Conservation (phyloP, 2,797 vertebrate species). For the Esox lucius region DNA sequence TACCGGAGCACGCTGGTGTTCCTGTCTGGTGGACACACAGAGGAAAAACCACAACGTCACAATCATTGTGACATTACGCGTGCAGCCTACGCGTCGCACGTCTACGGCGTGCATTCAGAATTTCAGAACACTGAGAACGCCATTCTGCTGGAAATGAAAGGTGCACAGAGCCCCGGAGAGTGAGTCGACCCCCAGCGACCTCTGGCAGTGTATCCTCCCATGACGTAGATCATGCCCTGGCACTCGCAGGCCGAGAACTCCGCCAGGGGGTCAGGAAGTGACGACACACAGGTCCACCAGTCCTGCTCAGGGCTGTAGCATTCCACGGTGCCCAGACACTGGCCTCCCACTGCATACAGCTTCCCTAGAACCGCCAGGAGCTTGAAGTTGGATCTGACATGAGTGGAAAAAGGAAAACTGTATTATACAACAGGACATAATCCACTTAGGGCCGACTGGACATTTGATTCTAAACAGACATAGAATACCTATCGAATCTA, state of each 20-base stretch:
- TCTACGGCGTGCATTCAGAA: background rate
- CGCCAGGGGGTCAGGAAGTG: slow-evolving; percentile 87
- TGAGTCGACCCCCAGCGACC: slow-evolving; percentile 63
- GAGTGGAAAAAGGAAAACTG: background rate
- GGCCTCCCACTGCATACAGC: slow-evolving; percentile 91
- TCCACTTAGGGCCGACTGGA: background rate
- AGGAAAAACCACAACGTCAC: background rate
- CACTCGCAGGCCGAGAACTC: slow-evolving; percentile 97
- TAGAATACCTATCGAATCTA: background rate
- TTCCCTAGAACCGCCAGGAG: slow-evolving; percentile 88
- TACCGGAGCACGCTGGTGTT: slow-evolving; percentile 90
- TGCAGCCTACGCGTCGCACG: background rate
- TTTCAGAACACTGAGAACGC: background rate
- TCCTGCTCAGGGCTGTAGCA: slow-evolving; percentile 92
- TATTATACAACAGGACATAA: background rate
- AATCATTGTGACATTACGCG: background rate
- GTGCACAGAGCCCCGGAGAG: too few species aligned
- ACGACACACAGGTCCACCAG: slow-evolving; percentile 91
- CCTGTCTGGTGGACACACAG: slow-evolving; percentile 74
- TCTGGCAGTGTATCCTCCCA: slow-evolving; percentile 94
- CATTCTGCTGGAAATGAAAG: background rate
- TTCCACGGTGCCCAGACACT: slow-evolving; percentile 90
- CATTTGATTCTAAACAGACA: background rate
- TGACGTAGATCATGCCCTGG: slow-evolving; percentile 90
- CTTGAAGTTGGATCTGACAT: slow-evolving; percentile 91